phyloP scores from a whole-genome alignment of 1,140 invertebrate genomes.

The Streblospio benedicti region DNA sequence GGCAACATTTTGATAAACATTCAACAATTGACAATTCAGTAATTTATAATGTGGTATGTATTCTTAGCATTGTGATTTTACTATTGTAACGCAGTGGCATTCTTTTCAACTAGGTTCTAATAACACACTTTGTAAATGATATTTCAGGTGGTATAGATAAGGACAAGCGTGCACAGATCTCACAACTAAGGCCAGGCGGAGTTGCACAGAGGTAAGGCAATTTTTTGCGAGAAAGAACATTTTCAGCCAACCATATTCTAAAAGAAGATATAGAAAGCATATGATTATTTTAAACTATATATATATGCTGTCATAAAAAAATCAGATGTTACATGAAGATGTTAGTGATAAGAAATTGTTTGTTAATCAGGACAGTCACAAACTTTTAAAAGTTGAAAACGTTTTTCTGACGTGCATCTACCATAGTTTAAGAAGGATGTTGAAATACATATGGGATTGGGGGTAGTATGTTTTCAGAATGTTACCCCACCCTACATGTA shows the following conservation, averaged over 20 bases:
- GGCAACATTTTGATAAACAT: not conserved
- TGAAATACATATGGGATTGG: too few species aligned
- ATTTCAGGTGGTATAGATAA: slow-evolving; percentile 54
- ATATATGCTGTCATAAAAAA: too few species aligned
- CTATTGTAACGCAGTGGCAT: not conserved
- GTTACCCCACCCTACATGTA: not conserved
- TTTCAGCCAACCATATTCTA: not conserved
- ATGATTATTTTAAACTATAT: not conserved
- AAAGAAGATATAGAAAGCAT: not conserved
- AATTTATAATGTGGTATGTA: not conserved
- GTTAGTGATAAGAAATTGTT: not conserved
- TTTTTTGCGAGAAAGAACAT: not conserved
- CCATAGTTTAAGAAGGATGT: too few species aligned
- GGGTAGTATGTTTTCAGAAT: too few species aligned
- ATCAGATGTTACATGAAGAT: too few species aligned
- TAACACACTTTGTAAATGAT: slow-evolving; percentile 20
- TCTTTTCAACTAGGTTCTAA: slow-evolving; percentile 2
- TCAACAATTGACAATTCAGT: not conserved
- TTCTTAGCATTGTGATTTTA: not conserved
- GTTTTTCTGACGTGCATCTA: too few species aligned
- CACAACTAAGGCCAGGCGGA: slow-evolving; percentile 54
- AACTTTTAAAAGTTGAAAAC: too few species aligned
- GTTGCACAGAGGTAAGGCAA: slow-evolving; percentile 50
- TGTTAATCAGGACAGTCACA: not conserved
- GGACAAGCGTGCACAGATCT: slow-evolving; percentile 51